Conservation (phyloP, 2,888 invertebrate genomes). For the Plebejus anna region DNA sequence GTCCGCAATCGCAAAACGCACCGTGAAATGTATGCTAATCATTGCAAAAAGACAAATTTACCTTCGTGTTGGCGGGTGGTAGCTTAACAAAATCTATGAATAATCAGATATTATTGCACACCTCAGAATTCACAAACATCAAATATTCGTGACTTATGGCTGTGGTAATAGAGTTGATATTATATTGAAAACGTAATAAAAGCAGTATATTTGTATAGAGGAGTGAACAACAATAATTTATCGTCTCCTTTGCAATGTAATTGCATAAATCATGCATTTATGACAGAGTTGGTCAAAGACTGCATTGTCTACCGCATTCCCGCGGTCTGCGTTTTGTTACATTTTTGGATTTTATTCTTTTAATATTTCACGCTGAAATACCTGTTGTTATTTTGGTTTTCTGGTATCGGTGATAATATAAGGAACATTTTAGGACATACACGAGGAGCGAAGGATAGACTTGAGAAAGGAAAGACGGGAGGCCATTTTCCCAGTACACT, state of each 20-base stretch:
- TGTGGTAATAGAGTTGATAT: constrained; percentile 44
- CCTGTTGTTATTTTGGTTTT: constrained; percentile 9
- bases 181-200: constrained; percentile 36
- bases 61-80: constrained; percentile 73
- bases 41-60: constrained; percentile 48
- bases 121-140: constrained; percentile 27
- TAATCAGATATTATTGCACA: constrained; percentile 55
- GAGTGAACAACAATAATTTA: constrained; percentile 67
- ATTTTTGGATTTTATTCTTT: constrained; percentile 57
- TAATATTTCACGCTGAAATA: constrained; percentile 35
- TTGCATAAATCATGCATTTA: constrained; percentile 79
- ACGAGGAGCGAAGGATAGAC: no score
- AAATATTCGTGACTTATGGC: constrained; percentile 5
- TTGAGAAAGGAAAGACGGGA: no score
- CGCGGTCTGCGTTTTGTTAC: constrained; percentile 55
- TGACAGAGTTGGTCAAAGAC: constrained; percentile 63
- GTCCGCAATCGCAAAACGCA: constrained; percentile 39
- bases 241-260: constrained; percentile 70
- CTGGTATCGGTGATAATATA: neutral
- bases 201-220: constrained; percentile 50
- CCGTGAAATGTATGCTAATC: constrained; percentile 39
- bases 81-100: constrained; percentile 70
- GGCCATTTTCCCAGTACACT: no score
- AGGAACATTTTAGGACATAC: neutral
- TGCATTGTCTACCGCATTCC: constrained; percentile 63